These are phyloP conservation scores for Lepetodrilus schrolli DNA, from an alignment of 2,888 invertebrate genomes.

Conservation along the genomic window DNA sequence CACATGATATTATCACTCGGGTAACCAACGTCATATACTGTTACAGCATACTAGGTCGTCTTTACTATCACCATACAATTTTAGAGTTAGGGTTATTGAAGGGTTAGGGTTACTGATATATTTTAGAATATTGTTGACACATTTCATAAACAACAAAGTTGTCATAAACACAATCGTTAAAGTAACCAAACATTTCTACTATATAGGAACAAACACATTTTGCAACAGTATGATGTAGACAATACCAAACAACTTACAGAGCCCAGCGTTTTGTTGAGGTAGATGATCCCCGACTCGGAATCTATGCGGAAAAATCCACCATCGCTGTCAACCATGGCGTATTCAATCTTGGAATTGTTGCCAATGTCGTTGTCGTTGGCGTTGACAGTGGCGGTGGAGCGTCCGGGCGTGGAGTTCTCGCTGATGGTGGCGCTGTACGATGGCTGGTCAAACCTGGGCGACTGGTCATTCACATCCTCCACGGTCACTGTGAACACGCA, in stretches of 20 bases:
- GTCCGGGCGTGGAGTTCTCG: conserved; percentile 49
- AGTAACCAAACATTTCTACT: too few relatives aligned
- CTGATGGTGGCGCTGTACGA: conserved; percentile 62
- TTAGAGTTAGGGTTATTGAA: too few relatives aligned
- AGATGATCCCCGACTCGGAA: conserved; percentile 97
- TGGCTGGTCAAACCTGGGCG: conserved; percentile 67
- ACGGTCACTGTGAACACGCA: conserved; percentile 85
- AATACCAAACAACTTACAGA: conserved; percentile 49
- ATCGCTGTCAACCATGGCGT: conserved; percentile 80
- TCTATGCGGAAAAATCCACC: conserved; percentile 95
- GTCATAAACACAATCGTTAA: too few relatives aligned
- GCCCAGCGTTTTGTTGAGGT: conserved; percentile 89
- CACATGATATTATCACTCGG: too few relatives aligned
- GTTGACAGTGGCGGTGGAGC: conserved; percentile 56
- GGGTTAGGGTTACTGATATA: too few relatives aligned
- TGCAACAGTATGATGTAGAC: too few relatives aligned
- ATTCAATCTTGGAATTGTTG: conserved; percentile 84
- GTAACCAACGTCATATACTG: too few relatives aligned
- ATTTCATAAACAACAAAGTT: too few relatives aligned
- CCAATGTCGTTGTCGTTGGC: conserved; percentile 98
- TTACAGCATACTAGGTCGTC: too few relatives aligned
- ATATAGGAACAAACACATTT: too few relatives aligned
- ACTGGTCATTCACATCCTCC: conserved; percentile 69
- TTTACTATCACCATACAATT: too few relatives aligned
- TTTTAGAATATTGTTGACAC: too few relatives aligned